These are phyloP conservation scores for Anguilla pacifica DNA, from an alignment of 2,797 vertebrate species.

Conservation along the genomic window DNA sequence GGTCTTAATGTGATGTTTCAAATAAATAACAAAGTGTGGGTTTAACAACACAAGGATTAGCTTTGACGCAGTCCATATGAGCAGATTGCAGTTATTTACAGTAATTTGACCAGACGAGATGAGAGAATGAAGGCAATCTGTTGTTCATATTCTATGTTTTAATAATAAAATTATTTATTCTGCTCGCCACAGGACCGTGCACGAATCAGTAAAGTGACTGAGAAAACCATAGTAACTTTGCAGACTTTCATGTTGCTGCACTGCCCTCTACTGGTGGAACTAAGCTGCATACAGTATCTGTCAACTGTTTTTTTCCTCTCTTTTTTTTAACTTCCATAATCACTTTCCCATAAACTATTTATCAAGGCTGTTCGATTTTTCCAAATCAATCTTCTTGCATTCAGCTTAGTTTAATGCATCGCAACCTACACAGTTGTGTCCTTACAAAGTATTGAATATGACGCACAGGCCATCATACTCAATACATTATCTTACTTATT, in stretches of 20 bases:
- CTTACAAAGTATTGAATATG: neutral
- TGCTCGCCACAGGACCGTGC: slow-evolving; percentile 1
- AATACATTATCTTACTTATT: neutral
- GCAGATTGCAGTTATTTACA: slow-evolving; percentile 21
- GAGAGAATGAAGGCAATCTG: slow-evolving; percentile 22
- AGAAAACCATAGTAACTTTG: neutral
- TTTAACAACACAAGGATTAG: slow-evolving; percentile 8
- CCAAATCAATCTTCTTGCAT: neutral
- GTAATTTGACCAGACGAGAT: slow-evolving; percentile 21
- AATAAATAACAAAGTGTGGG: slow-evolving; percentile 21
- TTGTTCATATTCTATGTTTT: slow-evolving; percentile 24
- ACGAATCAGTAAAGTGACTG: neutral
- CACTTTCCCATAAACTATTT: neutral
- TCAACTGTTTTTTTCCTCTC: neutral
- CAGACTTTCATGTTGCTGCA: slow-evolving; percentile 49
- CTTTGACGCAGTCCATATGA: slow-evolving; percentile 20
- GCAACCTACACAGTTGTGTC: neutral
- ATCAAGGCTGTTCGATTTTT: neutral
- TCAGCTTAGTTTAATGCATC: neutral
- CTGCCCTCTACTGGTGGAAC: slow-evolving; percentile 66
- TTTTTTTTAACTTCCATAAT: no score
- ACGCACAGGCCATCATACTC: neutral
- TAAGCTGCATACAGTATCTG: neutral
- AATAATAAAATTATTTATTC: slow-evolving; percentile 24
- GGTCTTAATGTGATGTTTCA: slow-evolving; percentile 30